Evolutionary conservation across 1,140 invertebrate genomes (phyloP), one percentile per base, ranked within the genome.

Genomic region (Helicoverpa zea): DNA sequence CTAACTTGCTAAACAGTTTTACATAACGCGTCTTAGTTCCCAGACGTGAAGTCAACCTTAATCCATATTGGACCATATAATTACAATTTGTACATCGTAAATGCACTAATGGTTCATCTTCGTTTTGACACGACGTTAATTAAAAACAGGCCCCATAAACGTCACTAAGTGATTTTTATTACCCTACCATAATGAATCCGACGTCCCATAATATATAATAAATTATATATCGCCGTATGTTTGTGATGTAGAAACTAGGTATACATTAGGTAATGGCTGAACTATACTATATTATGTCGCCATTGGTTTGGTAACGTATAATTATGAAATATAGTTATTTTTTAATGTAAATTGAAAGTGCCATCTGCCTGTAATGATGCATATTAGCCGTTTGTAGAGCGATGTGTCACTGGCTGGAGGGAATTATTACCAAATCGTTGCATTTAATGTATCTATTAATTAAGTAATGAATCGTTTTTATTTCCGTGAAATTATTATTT

Each of bases 161-260:
- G 83, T 82, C 79, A 80, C 73, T 82, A 59, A 81, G 76, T 84
- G 76, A 79, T 68, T 79, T 84, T 84, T 79, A 84, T 84, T 74
- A n/a, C 59, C 43, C 51, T 43, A n/a, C 43, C 51, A 49, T 83
- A 80, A 80, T 54, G 68, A 80, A 63, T 64, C 64, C 23, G 58
- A 47, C 72, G 16, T 47, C 43, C 56, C 18, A 76, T 73, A 35
- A 23, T 14, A 18, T 49, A 76, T 63, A 29, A 76, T 76, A 63
- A 76, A 76, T 76, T 63, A 76, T 76, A 49, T 56, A 76, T 76
- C 51, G 58, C 73, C 63, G n/a, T 76, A 76, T 49, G 18, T 73
- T 73, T 18, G 52, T 16, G 1, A 29, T 56, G 29, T 43, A 16
- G 70, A 58, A 73, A 73, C 52, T 73, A 58, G 23, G 68, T 73